Conservation (phyloP, 1,140 invertebrate genomes). For the Bombus sibiricus region DNA sequence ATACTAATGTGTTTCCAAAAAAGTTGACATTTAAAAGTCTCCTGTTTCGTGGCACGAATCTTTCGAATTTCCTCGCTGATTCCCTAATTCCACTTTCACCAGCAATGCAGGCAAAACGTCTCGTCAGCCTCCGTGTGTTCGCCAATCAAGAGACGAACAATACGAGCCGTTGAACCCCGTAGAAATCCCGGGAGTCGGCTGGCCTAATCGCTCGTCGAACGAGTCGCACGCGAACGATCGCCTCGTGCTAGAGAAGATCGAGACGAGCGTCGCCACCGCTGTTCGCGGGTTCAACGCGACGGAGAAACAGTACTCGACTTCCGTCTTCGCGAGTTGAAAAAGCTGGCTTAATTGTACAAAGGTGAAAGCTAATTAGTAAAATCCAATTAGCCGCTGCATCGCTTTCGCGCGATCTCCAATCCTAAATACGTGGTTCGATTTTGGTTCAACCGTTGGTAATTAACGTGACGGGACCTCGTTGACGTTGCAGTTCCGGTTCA, state of each 20-base stretch:
- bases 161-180: not conserved
- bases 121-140: not conserved
- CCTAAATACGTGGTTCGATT: conserved; percentile 33
- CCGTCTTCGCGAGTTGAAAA: conserved; percentile 36
- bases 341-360: conserved; percentile 45
- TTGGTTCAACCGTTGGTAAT: conserved; percentile 24
- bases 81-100: conserved; percentile 19
- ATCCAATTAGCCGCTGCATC: conserved; percentile 48
- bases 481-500: not conserved
- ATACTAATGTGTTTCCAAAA: too few relatives aligned
- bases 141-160: conserved; percentile 14
- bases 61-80: conserved; percentile 5
- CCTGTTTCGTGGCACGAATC: not conserved
- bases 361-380: conserved; percentile 61
- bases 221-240: not conserved
- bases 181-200: not conserved
- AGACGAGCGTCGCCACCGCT: not conserved
- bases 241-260: conserved; percentile 20
- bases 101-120: too few relatives aligned
- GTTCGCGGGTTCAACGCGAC: not conserved
- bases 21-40: not conserved
- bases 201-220: conserved; percentile 28
- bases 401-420: conserved; percentile 48
- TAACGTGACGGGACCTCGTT: conserved; percentile 14
- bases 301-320: conserved; percentile 39